These are phyloP conservation scores for Mesocentrotus franciscanus DNA, from an alignment of 53 echinoderm and acorn worm genomes.

Conservation along the genomic window DNA sequence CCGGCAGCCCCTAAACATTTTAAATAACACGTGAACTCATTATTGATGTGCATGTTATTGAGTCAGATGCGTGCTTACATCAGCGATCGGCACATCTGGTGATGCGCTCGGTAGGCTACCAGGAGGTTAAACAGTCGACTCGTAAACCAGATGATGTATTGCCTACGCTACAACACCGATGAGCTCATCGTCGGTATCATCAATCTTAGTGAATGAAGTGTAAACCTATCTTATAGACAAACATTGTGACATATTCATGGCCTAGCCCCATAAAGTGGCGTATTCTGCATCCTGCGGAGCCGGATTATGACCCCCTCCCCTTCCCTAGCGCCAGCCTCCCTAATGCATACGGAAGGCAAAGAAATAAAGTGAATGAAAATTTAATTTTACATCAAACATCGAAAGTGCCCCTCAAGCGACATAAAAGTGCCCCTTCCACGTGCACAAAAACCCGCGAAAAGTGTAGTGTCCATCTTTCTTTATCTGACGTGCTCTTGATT, in stretches of 20 bases:
- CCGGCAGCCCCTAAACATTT: no score
- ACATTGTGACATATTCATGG: not conserved
- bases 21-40: no score
- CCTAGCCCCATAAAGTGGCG: not conserved
- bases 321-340: not conserved
- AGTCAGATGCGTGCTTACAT: not conserved
- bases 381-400: no score
- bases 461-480: no score
- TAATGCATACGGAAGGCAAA: no score
- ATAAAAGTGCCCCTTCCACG: no score
- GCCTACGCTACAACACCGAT: not conserved
- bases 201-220: not conserved
- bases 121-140: not conserved
- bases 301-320: not conserved
- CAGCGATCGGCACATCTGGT: not conserved
- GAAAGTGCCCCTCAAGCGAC: no score
- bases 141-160: constrained; percentile 7
- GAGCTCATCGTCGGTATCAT: not conserved
- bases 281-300: not conserved
- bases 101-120: not conserved
- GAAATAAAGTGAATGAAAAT: no score
- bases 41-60: no score
- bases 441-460: no score
- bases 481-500: no score
- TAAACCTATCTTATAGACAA: not conserved